These are phyloP conservation scores for Halcyon senegalensis DNA, from an alignment of 2,113 vertebrate species.

Conservation along the genomic window DNA sequence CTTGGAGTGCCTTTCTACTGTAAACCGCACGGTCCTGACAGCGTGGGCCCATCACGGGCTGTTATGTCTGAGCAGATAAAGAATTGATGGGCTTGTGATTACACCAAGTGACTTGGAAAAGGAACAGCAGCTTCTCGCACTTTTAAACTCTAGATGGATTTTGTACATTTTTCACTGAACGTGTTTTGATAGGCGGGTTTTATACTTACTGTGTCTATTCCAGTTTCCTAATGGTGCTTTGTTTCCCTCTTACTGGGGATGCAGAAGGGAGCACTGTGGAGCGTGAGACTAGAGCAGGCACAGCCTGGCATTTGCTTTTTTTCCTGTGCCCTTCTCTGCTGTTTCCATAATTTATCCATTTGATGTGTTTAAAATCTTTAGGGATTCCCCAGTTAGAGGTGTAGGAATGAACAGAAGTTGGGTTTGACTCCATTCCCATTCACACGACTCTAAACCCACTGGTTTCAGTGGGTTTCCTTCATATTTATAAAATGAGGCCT, in stretches of 20 bases:
- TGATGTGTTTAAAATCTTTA: not conserved
- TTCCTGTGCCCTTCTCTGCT: not conserved
- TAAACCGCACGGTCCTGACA: too few relatives aligned
- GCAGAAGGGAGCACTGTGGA: not conserved
- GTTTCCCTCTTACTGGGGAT: not conserved
- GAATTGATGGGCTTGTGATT: not conserved
- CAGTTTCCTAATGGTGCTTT: not conserved
- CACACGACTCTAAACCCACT: not conserved
- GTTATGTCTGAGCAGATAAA: not conserved
- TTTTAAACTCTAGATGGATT: not conserved
- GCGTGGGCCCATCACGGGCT: rapidly evolving
- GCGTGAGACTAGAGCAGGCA: not conserved
- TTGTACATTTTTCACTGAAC: not conserved
- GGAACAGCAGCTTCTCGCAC: not conserved
- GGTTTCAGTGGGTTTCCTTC: not conserved
- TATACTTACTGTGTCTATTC: not conserved
- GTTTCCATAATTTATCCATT: not conserved
- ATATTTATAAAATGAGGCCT: not conserved
- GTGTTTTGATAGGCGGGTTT: not conserved
- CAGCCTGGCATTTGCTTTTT: not conserved
- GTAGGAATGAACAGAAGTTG: not conserved
- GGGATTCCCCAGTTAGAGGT: not conserved
- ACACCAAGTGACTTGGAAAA: not conserved
- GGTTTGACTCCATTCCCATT: not conserved
- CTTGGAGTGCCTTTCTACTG: not conserved